Percentiles rank a stretch among this genome's conserved stretches.
These are phyloP conservation scores for Gadopsis marmoratus DNA, from an alignment of 2,797 vertebrate genomes.

Conservation along the genomic window DNA sequence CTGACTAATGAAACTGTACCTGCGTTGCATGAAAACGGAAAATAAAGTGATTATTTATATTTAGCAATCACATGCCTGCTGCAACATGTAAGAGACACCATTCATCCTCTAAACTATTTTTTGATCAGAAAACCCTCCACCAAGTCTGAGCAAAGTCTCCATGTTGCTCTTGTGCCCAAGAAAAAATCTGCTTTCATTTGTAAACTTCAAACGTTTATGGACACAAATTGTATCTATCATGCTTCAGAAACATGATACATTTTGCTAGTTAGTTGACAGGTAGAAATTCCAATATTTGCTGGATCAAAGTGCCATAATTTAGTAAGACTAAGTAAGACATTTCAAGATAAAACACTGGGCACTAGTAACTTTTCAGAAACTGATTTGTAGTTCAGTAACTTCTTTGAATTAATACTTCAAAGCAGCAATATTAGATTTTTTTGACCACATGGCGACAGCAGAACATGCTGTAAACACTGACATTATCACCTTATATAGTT, in stretches of 20 bases:
- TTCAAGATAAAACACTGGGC: neutral
- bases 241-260: too few relatives aligned
- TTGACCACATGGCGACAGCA: neutral
- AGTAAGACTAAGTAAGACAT: neutral
- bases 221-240: neutral
- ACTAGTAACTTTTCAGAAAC: neutral
- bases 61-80: slow-evolving; percentile 20
- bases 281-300: neutral
- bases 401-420: too few relatives aligned
- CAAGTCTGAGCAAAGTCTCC: neutral
- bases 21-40: neutral
- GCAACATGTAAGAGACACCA: slow-evolving; percentile 25
- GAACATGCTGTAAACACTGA: neutral
- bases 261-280: neutral
- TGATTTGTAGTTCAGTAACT: too few relatives aligned
- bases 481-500: neutral
- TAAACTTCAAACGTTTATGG: neutral
- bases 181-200: neutral
- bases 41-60: slow-evolving; percentile 5
- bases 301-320: neutral
- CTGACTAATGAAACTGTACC: neutral
- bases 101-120: neutral
- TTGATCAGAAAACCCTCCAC: neutral
- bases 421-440: neutral
- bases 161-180: neutral